These are phyloP conservation scores for Mycteria americana DNA, from an alignment of 2,797 vertebrate species.

Conservation along the genomic window DNA sequence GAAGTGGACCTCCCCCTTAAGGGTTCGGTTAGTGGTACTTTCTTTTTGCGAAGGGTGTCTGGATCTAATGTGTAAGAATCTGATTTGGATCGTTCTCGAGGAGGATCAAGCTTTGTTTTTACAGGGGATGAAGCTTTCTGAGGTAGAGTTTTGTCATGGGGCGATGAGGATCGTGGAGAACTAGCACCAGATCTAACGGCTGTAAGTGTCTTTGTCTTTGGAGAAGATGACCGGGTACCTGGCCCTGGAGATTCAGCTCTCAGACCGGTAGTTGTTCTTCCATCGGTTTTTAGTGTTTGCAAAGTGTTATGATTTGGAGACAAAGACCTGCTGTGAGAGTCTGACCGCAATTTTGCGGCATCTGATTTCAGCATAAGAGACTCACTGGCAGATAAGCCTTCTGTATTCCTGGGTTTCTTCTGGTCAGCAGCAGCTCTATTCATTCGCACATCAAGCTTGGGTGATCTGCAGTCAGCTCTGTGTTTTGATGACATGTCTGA, in stretches of 20 bases:
- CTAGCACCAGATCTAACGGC: slow-evolving; percentile 83
- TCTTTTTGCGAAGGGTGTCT: slow-evolving; percentile 95
- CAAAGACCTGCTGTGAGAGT: slow-evolving; percentile 95
- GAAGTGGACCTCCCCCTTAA: slow-evolving; percentile 94
- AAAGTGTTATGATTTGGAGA: slow-evolving; percentile 98
- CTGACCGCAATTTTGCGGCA: slow-evolving; percentile 91
- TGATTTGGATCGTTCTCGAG: slow-evolving; percentile 96
- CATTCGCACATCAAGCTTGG: slow-evolving; percentile 87
- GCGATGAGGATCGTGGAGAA: slow-evolving; percentile 86
- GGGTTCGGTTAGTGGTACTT: slow-evolving; percentile 91
- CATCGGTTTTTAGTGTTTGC: slow-evolving; percentile 93
- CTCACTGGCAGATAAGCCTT: slow-evolving; percentile 89
- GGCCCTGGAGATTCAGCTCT: slow-evolving; percentile 93
- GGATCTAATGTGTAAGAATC: slow-evolving; percentile 98
- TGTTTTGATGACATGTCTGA: slow-evolving; percentile 84
- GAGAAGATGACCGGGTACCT: slow-evolving; percentile 90
- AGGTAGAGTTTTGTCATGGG: slow-evolving; percentile 89
- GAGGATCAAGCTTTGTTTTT: slow-evolving; percentile 92
- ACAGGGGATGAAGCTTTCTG: slow-evolving; percentile 86
- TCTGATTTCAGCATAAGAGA: slow-evolving; percentile 94
- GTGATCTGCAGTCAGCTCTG: slow-evolving; percentile 85
- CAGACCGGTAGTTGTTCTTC: slow-evolving; percentile 82
- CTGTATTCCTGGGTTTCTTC: slow-evolving; percentile 84
- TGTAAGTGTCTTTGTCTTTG: slow-evolving; percentile 89
- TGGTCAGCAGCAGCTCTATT: slow-evolving; percentile 84